phyloP scores from a whole-genome alignment of 2,797 vertebrate species.

The Cynodonichthys magdalenae region DNA sequence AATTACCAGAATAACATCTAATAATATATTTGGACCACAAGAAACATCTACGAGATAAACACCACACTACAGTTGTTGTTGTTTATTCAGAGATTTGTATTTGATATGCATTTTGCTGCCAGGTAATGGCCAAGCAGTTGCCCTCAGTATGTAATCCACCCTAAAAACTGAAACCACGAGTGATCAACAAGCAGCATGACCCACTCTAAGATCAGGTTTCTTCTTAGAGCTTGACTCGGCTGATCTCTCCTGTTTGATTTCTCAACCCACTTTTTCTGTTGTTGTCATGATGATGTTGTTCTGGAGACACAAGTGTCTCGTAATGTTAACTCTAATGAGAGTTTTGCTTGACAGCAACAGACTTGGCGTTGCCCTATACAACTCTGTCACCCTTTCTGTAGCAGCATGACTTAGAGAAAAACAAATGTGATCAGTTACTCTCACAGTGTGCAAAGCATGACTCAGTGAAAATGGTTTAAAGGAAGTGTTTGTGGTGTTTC shows the following conservation, averaged over 20 bases:
- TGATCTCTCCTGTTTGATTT: conserved; percentile 52
- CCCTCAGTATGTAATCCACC: conserved; percentile 34
- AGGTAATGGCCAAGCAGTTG: conserved; percentile 29
- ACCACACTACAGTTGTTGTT: conserved; percentile 45
- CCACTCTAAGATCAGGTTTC: conserved; percentile 48
- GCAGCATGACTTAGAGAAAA: background rate
- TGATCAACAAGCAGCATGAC: conserved; percentile 44
- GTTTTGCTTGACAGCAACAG: conserved; percentile 33
- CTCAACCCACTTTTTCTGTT: conserved; percentile 58
- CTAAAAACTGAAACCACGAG: conserved; percentile 41
- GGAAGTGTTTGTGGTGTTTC: too few species aligned
- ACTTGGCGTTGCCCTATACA: conserved; percentile 39
- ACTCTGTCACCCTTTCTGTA: conserved; percentile 3
- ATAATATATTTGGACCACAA: background rate
- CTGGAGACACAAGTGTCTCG: conserved; percentile 48
- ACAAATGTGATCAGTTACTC: conserved; percentile 2
- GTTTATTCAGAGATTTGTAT: conserved; percentile 44
- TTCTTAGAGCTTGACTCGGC: background rate
- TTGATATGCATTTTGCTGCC: conserved; percentile 26
- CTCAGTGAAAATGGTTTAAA: conserved; percentile 2
- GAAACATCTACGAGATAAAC: conserved; percentile 27
- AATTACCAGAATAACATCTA: background rate
- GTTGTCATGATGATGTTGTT: conserved; percentile 35
- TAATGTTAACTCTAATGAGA: conserved; percentile 43
- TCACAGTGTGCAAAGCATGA: conserved; percentile 14